Base-by-base conservation (phyloP, 2,888 invertebrate genomes). In the Lobophora halterata region DNA sequence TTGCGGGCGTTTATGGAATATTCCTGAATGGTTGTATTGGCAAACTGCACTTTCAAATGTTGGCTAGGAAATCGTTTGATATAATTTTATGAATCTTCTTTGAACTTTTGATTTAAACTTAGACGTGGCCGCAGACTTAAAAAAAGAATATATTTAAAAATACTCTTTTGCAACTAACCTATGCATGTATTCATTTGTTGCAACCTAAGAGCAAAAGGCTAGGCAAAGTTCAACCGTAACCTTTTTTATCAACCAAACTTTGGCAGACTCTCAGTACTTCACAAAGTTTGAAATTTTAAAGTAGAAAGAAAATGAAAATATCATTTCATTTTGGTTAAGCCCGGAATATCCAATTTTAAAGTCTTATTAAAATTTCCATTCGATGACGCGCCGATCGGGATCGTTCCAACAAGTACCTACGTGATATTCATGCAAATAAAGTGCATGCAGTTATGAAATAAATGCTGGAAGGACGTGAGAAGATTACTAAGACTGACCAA, bases 1-100 rank as follows among this genome's bases (percentile, higher is more conserved):
- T 50, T 49, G 47, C 38, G 47, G 49, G 35, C 38, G 45, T 49
- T 50, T 45, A 35, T 39, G 18, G 43, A 49, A 47, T 38, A 35
- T 46, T 49, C 45, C 35, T 10, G 23, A 43, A 39, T 34, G 37
- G 30, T 38, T 45, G 17, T 30, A 46, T 41, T 34, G 41, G 36
- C 32, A 28, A 17, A 35, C 20, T 43, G 29, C 37, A 29, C 20
- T 37, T 30, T 29, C 33, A 30, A 30, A 37, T 2, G 25, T 16
- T 19, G 26, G 19, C n/a, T n/a, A 23, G 27, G 10, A 17, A 28
- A 25, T 32, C 7, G 16, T 33, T 33, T 20, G 23, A 24, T n/a
- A n/a, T n/a, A n/a, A n/a, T n/a, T 10, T 33, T 21, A 32, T 27
- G 23, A 23, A 3, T 27, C 6, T 27, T 16, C n/a, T n/a, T n/a